A percentile compares a stretch with the other conserved stretches of the same genome.
These are phyloP conservation scores for Yponomeuta cagnagella DNA, from an alignment of 2,888 invertebrate genomes.

Conservation along the genomic window DNA sequence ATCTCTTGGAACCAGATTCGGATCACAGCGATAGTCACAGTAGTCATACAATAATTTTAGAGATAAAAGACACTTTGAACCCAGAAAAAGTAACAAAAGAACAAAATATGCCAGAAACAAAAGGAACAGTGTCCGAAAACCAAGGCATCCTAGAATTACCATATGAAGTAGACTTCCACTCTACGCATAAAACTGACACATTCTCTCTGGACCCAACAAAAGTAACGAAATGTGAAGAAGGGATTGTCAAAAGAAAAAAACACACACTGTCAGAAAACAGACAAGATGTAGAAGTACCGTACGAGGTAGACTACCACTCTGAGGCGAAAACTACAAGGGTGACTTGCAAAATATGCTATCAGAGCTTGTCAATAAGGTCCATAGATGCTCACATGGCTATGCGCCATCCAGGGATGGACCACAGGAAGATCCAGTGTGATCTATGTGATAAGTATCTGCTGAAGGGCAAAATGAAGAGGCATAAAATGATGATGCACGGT, in stretches of 20 bases:
- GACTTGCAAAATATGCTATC: slow-evolving; percentile 41
- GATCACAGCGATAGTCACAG: neutral
- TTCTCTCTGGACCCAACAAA: too few species aligned
- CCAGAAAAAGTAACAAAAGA: neutral
- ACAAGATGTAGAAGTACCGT: neutral
- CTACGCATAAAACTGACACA: too few species aligned
- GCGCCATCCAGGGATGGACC: slow-evolving; percentile 42
- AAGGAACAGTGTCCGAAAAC: neutral
- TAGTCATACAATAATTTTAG: too few species aligned
- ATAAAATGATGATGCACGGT: slow-evolving; percentile 34
- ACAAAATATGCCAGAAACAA: neutral
- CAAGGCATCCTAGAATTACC: neutral
- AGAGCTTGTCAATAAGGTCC: slow-evolving; percentile 40
- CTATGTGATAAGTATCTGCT: slow-evolving; percentile 39
- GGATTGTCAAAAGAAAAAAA: too few species aligned
- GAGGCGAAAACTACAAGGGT: slow-evolving; percentile 26
- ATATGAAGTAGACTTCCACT: neutral
- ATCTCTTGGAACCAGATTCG: neutral
- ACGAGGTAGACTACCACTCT: neutral
- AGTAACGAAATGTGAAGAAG: too few species aligned
- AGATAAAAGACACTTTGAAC: too few species aligned
- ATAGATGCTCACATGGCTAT: slow-evolving; percentile 37
- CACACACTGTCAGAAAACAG: too few species aligned
- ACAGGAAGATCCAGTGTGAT: slow-evolving; percentile 39
- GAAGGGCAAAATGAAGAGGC: slow-evolving; percentile 33